Base-by-base conservation (phyloP, 2,888 invertebrate species). In the Lasiommata megera region DNA sequence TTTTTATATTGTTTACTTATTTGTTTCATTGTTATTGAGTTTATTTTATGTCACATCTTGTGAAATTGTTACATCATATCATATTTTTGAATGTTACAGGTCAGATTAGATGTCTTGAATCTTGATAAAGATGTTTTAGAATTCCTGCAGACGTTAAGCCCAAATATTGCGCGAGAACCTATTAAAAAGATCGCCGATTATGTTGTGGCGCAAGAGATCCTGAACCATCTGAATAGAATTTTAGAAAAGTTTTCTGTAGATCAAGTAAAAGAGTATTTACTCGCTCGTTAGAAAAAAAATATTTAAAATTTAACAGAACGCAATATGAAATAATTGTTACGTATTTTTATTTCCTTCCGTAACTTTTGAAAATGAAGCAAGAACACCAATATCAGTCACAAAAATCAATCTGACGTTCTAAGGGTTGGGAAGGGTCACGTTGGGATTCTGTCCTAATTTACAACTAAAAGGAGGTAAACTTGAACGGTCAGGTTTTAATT, bases 211-310 rank as follows among this genome's bases (percentile, higher is more conserved):
- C 36, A 40, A 11, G 46, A 50, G 50, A 12, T 58, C 29, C 17
- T 58, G 6, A 56, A 12, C 7, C 36, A 56, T 51, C 9, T 50
- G 16, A 62, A 62, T 34, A 37, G 46, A 29, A 23, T 56, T 16
- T n/a, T 62, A 3, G 18, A 41, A 6, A 40, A 48, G 6, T 38
- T 59, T 11, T 43, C 58, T 6, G 34, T 53, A 2, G 31, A 29
- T 3, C 48, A 63, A 56, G 31, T 63, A 3, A 56, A 63, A n/a
- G 31, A 48, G 0, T 58, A 53, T 58, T 46, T 61, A 23, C 18
- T 55, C 9, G 11, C 40, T 40, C 29, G 16, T 40, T 51, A 51
- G 16, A 23, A 23, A 23, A 3, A 23, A 23, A 23, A 23, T 23
- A 23, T 23, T 23, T 3, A 3, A 23, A 23, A 23, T 3, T 23